Evolutionary conservation across 2,113 vertebrate genomes (phyloP).

Genomic region (Zosterops japonicus): DNA sequence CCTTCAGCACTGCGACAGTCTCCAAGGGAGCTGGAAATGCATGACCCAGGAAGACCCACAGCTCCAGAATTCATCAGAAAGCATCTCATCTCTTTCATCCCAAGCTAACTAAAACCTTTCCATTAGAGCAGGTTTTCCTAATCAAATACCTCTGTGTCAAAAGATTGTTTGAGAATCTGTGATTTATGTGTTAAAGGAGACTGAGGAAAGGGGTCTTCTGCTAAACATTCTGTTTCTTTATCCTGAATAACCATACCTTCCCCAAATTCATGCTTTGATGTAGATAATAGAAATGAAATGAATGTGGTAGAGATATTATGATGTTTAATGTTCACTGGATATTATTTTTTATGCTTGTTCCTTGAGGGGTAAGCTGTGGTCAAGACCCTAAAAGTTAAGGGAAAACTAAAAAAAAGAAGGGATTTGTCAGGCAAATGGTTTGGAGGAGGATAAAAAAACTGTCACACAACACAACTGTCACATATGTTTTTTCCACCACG

Average conservation of each 20-base stretch:
- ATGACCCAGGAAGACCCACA: neutral
- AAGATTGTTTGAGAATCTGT: neutral
- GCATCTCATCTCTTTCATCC: neutral
- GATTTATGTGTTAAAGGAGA: neutral
- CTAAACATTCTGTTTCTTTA: neutral
- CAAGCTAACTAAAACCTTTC: neutral
- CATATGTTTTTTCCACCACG: neutral
- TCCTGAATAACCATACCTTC: neutral
- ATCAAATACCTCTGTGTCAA: neutral
- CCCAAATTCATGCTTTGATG: neutral
- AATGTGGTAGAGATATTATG: neutral
- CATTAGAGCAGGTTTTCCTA: neutral
- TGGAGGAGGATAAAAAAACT: neutral
- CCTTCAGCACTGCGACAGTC: neutral
- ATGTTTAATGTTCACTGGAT: neutral
- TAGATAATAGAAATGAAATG: neutral
- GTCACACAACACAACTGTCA: neutral
- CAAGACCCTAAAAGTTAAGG: neutral
- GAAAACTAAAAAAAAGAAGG: neutral
- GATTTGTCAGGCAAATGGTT: neutral
- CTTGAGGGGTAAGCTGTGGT: neutral
- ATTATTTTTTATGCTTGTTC: neutral
- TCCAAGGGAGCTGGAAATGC: neutral
- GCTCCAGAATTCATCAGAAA: neutral
- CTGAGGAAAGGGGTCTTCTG: neutral